These are phyloP conservation scores for Brachionichthys hirsutus DNA, from an alignment of 2,113 vertebrate species.

Conservation along the genomic window DNA sequence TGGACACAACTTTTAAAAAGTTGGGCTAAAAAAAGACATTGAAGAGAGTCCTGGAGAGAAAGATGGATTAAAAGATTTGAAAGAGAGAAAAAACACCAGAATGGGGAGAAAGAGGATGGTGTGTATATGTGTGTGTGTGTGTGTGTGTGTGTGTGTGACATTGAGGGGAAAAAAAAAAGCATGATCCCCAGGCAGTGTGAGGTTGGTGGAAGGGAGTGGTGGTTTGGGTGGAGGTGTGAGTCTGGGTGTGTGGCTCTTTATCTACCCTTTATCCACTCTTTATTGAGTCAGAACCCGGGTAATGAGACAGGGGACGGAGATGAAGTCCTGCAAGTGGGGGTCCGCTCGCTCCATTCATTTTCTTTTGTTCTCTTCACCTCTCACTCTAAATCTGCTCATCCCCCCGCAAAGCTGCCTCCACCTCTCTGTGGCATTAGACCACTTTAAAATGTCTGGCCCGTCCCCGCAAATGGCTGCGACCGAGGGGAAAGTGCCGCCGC, in stretches of 20 bases:
- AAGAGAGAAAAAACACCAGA: slow-evolving; percentile 16
- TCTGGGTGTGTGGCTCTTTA: slow-evolving; percentile 63
- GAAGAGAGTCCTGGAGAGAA: slow-evolving; percentile 29
- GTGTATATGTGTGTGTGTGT: slow-evolving; percentile 27
- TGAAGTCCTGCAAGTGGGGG: slow-evolving; percentile 62
- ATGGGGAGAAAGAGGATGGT: slow-evolving; percentile 27
- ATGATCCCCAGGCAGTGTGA: slow-evolving; percentile 13
- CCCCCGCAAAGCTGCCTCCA: slow-evolving; percentile 40
- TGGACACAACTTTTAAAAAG: slow-evolving; percentile 68
- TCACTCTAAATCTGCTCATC: slow-evolving; percentile 60
- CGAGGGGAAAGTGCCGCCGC: slow-evolving; percentile 43
- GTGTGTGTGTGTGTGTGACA: slow-evolving; percentile 27
- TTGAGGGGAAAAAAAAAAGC: slow-evolving; percentile 24
- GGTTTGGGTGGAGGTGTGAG: slow-evolving; percentile 1
- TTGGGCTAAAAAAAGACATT: slow-evolving; percentile 45
- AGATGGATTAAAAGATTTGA: slow-evolving; percentile 48
- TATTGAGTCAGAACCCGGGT: slow-evolving; percentile 73
- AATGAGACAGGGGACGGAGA: slow-evolving; percentile 75
- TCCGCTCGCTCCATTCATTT: slow-evolving; percentile 59
- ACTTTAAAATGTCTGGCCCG: slow-evolving; percentile 62
- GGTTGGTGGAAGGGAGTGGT: slow-evolving; percentile 47
- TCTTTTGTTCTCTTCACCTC: slow-evolving; percentile 65
- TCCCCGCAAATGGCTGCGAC: slow-evolving; percentile 58
- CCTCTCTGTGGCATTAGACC: slow-evolving; percentile 63
- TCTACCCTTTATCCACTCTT: slow-evolving; percentile 74